These are phyloP conservation scores for Gonocerus acuteangulatus DNA, from an alignment of 2,888 invertebrate species.

Conservation along the genomic window DNA sequence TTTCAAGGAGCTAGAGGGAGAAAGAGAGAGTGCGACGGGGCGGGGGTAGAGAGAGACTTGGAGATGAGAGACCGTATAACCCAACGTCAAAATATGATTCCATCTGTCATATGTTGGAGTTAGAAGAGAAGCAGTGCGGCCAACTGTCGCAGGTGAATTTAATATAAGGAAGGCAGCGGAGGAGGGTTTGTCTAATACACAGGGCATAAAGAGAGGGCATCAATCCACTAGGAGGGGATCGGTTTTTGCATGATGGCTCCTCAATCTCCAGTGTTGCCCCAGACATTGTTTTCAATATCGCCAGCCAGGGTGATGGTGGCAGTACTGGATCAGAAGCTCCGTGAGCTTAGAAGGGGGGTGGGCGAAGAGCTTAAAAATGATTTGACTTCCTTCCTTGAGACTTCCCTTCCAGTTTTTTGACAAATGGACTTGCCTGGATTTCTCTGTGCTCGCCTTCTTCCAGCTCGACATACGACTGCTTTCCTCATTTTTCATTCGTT, in stretches of 20 bases:
- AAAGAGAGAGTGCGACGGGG: conserved; percentile 2
- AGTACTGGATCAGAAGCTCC: too few relatives aligned
- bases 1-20: conserved; percentile 10
- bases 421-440: conserved; percentile 29
- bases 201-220: conserved; percentile 29
- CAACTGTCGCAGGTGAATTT: conserved; percentile 36
- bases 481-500: conserved; percentile 37
- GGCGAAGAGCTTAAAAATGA: conserved; percentile 29
- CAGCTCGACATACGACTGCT: conserved; percentile 18
- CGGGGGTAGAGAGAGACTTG: conserved; percentile 4
- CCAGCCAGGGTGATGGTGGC: background rate
- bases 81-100: conserved; percentile 37
- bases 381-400: conserved; percentile 19
- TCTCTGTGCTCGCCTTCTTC: conserved; percentile 18
- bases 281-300: conserved; percentile 26
- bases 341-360: conserved; percentile 13
- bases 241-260: conserved; percentile 46
- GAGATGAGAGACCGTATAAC: background rate
- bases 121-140: conserved; percentile 12
- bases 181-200: conserved; percentile 29
- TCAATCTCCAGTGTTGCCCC: background rate
- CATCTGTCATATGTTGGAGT: conserved; percentile 37
- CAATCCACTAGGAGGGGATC: conserved; percentile 29
- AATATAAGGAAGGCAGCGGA: conserved; percentile 26
- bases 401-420: conserved; percentile 28